Conservation (phyloP, 2,888 invertebrate species). For the Caradrina clavipalpis region DNA sequence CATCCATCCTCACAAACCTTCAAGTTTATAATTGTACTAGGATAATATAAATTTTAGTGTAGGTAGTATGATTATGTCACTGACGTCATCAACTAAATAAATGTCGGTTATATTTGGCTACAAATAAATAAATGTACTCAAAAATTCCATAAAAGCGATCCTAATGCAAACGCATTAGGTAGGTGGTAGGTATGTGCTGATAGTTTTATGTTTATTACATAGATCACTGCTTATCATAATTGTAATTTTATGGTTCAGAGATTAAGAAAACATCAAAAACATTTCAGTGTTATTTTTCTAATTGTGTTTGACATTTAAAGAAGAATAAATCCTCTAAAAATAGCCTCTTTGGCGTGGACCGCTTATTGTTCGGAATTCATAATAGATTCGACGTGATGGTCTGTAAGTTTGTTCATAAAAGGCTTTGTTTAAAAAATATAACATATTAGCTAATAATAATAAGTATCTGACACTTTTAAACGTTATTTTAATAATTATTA, state of each 20-base stretch:
- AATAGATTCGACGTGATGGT: not conserved
- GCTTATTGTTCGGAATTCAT: not conserved
- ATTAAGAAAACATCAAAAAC: constrained; percentile 9
- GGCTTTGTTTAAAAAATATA: not conserved
- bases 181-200: not conserved
- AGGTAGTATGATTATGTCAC: too few relatives aligned
- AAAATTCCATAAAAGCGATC: not conserved
- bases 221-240: not conserved
- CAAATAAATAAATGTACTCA: not conserved
- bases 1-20: too few relatives aligned
- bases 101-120: not conserved
- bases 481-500: too few relatives aligned
- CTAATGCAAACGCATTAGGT: not conserved
- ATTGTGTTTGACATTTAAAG: constrained; percentile 8
- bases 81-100: too few relatives aligned
- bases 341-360: not conserved
- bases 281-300: constrained; percentile 2
- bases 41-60: too few relatives aligned
- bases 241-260: not conserved
- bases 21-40: too few relatives aligned
- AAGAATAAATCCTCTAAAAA: not conserved
- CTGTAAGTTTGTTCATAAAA: not conserved
- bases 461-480: too few relatives aligned
- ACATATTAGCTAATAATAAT: not conserved
- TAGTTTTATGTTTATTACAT: constrained; percentile 10